A percentile compares a stretch with the other conserved stretches of the same genome.
These are phyloP conservation scores for Aurelia coerulea DNA, from an alignment of 30 jellyfish, hydroid and myxozoan genomes.

Conservation along the genomic window DNA sequence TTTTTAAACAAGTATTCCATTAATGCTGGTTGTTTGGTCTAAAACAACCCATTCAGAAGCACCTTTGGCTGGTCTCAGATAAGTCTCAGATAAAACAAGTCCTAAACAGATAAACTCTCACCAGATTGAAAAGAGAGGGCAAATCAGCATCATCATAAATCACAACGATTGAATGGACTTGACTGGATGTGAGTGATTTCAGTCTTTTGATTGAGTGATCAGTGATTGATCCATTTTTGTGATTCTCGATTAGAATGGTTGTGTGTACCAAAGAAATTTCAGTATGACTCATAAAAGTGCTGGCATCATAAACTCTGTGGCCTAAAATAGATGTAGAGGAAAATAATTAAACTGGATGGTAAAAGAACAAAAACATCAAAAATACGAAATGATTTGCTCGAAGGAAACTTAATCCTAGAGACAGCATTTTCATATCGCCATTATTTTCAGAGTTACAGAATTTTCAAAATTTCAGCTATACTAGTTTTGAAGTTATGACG, in stretches of 20 bases:
- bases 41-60: too few species aligned
- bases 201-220: conserved; percentile 9
- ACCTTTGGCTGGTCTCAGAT: background rate
- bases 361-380: background rate
- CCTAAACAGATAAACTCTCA: background rate
- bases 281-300: background rate
- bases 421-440: too few species aligned
- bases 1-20: too few species aligned
- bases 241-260: conserved; percentile 19
- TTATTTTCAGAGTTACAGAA: too few species aligned
- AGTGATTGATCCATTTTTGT: conserved; percentile 1
- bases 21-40: too few species aligned
- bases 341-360: background rate
- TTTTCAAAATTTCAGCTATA: too few species aligned
- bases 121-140: conserved; percentile 21
- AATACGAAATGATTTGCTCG: background rate
- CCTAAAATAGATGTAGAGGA: conserved; percentile 2
- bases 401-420: background rate
- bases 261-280: background rate
- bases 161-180: conserved; percentile 4
- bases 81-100: background rate
- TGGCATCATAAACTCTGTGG: conserved; percentile 7
- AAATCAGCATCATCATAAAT: conserved; percentile 31
- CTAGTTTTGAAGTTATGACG: too few species aligned
- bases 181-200: conserved; percentile 7